Base-by-base conservation (phyloP, 2,113 vertebrate genomes). In the Pituophis catenifer region DNA sequence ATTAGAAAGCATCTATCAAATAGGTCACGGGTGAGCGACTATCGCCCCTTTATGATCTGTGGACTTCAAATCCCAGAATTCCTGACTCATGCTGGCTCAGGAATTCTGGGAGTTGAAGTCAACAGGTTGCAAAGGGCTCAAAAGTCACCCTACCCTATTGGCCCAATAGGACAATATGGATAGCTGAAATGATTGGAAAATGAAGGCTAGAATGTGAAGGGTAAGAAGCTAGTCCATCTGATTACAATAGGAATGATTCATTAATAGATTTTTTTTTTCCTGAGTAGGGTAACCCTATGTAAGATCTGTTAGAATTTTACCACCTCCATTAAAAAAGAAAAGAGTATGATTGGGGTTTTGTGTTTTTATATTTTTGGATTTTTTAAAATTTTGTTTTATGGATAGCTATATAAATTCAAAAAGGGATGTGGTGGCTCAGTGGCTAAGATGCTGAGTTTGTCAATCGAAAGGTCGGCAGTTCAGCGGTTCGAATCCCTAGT, bases 161-260 rank as follows among this genome's bases (percentile, higher is more conserved):
- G 44, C 44, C 44, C 17, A 13, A 50, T 23, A 29, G 23, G 13
- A 13, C 57, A 19, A 19, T 17, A 29, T 0, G 0, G 4, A 8
- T 38, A 15, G 62, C 86, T 62, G 92, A 96, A 65, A n/a, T 12
- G 59, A 93, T 8, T 1, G 3, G 54, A 93, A 8, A 62, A 89
- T 44, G 48, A 44, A 48, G 44, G 24, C 7, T 23, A 52, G 11
- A 15, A 44, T n/a, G 81, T 62, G 55, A 29, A 58, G 21, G 6
- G 21, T 23, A 58, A 23, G 19, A 58, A 58, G 57, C 6, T 44
- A 91, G 26, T 11, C 26, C 21, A 26, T n/a, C 48, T 26, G 33
- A 50, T 86, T 58, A 48, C 53, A 48, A 8, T 23, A 17, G 17
- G 38, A 59, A 17, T 58, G 15, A 2, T 48, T 11, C 8, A 19